Percentiles rank a stretch among this genome's conserved stretches.
Conservation (phyloP, 2,113 vertebrate genomes). For the Serinus canaria region DNA sequence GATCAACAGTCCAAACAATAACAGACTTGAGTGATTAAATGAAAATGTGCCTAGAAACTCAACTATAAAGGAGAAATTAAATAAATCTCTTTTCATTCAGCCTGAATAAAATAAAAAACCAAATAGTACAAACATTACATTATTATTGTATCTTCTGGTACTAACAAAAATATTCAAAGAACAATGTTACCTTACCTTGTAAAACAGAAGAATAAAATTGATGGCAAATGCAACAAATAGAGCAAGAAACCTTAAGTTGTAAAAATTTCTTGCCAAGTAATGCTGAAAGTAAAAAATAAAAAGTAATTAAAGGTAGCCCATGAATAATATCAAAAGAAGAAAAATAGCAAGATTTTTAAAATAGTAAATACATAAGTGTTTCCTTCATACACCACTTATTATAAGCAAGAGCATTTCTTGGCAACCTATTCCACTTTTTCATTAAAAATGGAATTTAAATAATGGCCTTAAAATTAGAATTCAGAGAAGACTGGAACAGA, state of each 20-base stretch:
- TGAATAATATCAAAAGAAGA: not conserved
- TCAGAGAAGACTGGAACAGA: not conserved
- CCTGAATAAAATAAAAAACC: not conserved
- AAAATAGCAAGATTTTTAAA: not conserved
- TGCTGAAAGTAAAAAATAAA: slow-evolving; percentile 78
- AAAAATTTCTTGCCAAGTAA: slow-evolving; percentile 97
- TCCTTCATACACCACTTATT: not conserved
- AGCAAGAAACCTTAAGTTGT: slow-evolving; percentile 95
- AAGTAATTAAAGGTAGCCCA: not conserved
- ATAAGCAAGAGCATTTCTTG: not conserved
- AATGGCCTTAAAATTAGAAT: not conserved
- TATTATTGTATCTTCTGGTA: not conserved
- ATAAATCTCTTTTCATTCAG: not conserved
- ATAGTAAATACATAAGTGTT: not conserved
- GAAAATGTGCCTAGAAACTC: not conserved
- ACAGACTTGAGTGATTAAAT: not conserved
- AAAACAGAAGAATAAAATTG: slow-evolving; percentile 99
- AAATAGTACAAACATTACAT: not conserved
- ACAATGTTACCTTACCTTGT: slow-evolving; percentile 83
- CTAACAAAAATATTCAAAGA: not conserved
- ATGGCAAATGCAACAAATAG: slow-evolving; percentile 97
- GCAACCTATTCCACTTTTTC: not conserved
- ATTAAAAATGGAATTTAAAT: not conserved
- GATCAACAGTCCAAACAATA: not conserved
- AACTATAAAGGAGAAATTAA: not conserved